Evolutionary conservation across 2,113 vertebrate species (phyloP).

Genomic region (Corythornis cristatus): DNA sequence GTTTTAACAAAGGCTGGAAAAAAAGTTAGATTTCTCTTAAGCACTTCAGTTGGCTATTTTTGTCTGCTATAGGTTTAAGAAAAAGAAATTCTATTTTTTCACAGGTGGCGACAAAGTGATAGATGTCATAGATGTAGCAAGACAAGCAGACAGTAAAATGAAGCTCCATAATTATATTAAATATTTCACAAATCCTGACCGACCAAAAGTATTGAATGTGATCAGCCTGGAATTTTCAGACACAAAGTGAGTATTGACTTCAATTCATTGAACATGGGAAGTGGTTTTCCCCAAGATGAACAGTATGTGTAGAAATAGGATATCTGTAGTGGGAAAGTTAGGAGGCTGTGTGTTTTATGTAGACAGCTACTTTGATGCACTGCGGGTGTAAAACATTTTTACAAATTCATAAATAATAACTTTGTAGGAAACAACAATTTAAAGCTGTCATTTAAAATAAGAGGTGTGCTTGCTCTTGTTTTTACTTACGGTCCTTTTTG

Average conservation of each 20-base stretch:
- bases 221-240: slow-evolving; percentile 99
- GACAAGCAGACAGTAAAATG: slow-evolving; percentile 99
- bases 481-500: slow-evolving; percentile 12
- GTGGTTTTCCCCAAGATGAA: slow-evolving; percentile 5
- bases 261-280: not conserved
- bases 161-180: slow-evolving; percentile 94
- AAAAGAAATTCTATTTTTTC: slow-evolving; percentile 22
- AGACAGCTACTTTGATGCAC: not conserved
- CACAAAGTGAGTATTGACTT: slow-evolving; percentile 87
- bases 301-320: not conserved
- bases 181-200: slow-evolving; percentile 90
- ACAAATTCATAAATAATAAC: not conserved
- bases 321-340: not conserved
- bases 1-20: not conserved
- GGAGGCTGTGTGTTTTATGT: not conserved
- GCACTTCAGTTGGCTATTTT: not conserved
- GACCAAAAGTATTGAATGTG: slow-evolving; percentile 97
- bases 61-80: not conserved
- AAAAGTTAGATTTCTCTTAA: not conserved
- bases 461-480: not conserved
- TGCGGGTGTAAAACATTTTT: not conserved
- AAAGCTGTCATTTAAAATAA: not conserved
- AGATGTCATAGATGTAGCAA: slow-evolving; percentile 97
- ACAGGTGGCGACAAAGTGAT: slow-evolving; percentile 95
- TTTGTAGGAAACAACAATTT: not conserved